Conservation (phyloP, 2,888 invertebrate genomes). For the Dynastes hyllus region DNA sequence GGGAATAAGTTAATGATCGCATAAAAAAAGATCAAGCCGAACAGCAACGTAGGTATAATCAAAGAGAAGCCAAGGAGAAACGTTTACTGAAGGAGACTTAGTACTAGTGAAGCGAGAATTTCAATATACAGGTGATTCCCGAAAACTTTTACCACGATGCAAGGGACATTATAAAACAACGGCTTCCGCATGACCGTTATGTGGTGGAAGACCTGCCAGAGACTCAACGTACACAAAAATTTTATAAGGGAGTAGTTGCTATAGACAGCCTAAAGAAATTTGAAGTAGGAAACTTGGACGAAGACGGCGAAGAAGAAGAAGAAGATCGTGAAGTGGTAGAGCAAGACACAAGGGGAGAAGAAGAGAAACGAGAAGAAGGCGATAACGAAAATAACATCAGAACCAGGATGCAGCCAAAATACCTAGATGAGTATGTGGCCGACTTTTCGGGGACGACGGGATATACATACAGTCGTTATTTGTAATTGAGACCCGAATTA, state of each 20-base stretch:
- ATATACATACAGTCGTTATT: too few species aligned
- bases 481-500: too few species aligned
- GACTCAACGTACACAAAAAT: not conserved
- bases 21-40: slow-evolving; percentile 5
- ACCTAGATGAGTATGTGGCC: too few species aligned
- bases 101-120: slow-evolving; percentile 13
- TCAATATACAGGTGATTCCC: not conserved
- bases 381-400: not conserved
- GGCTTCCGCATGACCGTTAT: not conserved
- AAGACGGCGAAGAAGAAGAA: too few species aligned
- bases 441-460: too few species aligned
- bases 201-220: slow-evolving; percentile 10
- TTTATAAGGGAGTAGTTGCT: too few species aligned
- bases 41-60: not conserved
- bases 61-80: slow-evolving; percentile 9
- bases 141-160: not conserved
- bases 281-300: not conserved
- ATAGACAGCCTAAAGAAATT: not conserved
- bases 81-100: slow-evolving; percentile 10
- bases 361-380: not conserved
- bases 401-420: too few species aligned
- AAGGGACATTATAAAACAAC: not conserved
- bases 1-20: not conserved
- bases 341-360: not conserved
- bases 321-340: not conserved